phyloP scores from a whole-genome alignment of 1,140 invertebrate species.

The Drosophila cardini region DNA sequence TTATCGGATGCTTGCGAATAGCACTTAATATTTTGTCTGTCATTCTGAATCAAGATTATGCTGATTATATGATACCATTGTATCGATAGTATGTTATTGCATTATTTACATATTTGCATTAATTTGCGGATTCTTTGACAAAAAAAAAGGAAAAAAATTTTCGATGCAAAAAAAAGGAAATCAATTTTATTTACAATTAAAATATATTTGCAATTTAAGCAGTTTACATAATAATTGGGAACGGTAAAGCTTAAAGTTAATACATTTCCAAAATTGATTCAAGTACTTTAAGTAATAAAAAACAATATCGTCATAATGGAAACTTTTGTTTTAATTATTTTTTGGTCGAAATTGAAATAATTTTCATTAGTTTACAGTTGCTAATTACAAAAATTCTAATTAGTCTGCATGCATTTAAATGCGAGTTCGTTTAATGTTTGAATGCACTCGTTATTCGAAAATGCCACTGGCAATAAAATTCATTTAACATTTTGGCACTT shows the following conservation, averaged over 20 bases:
- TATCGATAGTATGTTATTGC: conserved; percentile 23
- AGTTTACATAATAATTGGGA: no score
- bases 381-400: conserved; percentile 70
- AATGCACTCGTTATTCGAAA: conserved; percentile 20
- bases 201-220: conserved; percentile 2
- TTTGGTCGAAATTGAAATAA: conserved; percentile 53
- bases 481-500: conserved; percentile 71
- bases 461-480: conserved; percentile 56
- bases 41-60: conserved; percentile 31
- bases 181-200: background rate
- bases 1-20: conserved; percentile 11
- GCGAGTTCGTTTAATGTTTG: conserved; percentile 13
- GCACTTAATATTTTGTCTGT: conserved; percentile 26
- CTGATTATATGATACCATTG: conserved; percentile 22
- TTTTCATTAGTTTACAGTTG: conserved; percentile 41
- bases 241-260: no score
- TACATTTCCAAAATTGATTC: no score
- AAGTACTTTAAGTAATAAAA: no score
- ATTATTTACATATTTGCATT: conserved; percentile 37
- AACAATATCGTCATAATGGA: background rate
- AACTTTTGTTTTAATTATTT: conserved; percentile 9
- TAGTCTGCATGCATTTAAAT: conserved; percentile 53
- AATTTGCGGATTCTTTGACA: conserved; percentile 4
- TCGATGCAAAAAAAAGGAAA: no score
- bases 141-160: background rate